These are phyloP conservation scores for Osmerus mordax DNA, from an alignment of 2,113 vertebrate species.

Conservation along the genomic window DNA sequence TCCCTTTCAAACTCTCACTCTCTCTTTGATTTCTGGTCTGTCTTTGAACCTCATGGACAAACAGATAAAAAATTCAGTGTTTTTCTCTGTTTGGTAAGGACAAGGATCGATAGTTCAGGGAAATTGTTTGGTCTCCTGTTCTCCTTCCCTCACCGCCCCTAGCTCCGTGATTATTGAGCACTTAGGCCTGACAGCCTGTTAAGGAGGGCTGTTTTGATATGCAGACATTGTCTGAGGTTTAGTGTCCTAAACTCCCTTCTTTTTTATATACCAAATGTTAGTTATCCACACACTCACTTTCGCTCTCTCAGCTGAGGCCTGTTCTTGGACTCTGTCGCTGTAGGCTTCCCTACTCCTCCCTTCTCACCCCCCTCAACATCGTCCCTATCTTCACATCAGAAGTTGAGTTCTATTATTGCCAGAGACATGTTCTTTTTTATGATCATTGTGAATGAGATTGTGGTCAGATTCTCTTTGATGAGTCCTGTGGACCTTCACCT, in stretches of 20 bases:
- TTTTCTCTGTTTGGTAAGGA: slow-evolving; percentile 3
- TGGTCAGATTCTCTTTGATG: slow-evolving; percentile 2
- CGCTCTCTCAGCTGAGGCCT: background rate
- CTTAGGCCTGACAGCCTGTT: background rate
- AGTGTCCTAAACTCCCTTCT: background rate
- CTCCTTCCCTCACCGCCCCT: background rate
- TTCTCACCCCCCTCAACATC: background rate
- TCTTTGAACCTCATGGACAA: slow-evolving; percentile 7
- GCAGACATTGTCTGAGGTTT: background rate
- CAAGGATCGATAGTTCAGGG: slow-evolving; percentile 1
- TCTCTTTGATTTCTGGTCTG: background rate
- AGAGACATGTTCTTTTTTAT: background rate
- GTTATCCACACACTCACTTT: background rate
- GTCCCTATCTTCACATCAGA: background rate
- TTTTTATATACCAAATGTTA: background rate
- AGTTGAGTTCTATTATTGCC: background rate
- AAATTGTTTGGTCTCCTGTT: background rate
- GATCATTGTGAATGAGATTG: slow-evolving; percentile 5
- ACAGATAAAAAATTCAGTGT: background rate
- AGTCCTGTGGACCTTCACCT: background rate
- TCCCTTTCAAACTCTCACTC: background rate
- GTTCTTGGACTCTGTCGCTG: background rate
- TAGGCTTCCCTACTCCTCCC: background rate
- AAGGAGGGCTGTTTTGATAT: slow-evolving; percentile 5
- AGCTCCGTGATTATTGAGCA: background rate